Evolutionary conservation across 92 coral and sea anemone genomes (phyloP).

Genomic region (Pocillopora meandrina): DNA sequence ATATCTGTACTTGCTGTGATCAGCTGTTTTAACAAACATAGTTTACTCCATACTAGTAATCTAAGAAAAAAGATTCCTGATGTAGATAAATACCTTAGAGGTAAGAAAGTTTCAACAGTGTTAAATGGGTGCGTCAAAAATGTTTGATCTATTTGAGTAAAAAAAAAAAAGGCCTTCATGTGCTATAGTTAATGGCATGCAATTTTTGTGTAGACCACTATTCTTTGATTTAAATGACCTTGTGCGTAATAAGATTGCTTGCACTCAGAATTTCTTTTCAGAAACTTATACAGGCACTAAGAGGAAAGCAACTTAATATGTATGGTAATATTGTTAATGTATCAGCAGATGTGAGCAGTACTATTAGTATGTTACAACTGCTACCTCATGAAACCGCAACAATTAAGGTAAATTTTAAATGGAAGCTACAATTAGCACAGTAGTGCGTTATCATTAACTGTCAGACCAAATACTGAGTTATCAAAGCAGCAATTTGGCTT

Average conservation of each 20-base stretch:
- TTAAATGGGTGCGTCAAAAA: constrained; percentile 1
- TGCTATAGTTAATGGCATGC: not conserved
- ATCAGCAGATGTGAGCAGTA: constrained; percentile 43
- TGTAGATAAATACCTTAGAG: constrained; percentile 15
- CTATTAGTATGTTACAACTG: constrained; percentile 40
- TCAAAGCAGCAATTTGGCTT: constrained; percentile 51
- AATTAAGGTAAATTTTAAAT: constrained; percentile 53
- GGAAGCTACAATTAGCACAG: constrained; percentile 50
- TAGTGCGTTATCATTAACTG: constrained; percentile 48
- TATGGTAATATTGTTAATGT: too few relatives aligned
- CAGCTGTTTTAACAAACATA: constrained; percentile 45
- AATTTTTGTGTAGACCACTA: constrained; percentile 27
- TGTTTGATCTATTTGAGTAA: too few relatives aligned
- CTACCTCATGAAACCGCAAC: constrained; percentile 45
- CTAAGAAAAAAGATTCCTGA: not conserved
- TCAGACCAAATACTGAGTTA: constrained; percentile 46
- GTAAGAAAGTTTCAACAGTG: constrained; percentile 37
- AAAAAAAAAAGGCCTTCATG: too few relatives aligned
- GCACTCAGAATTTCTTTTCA: too few relatives aligned
- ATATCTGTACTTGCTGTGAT: constrained; percentile 52
- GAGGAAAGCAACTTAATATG: too few relatives aligned
- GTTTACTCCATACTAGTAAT: not conserved
- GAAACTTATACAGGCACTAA: too few relatives aligned
- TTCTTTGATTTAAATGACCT: constrained; percentile 47
- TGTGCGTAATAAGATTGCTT: not conserved